Conservation (phyloP, 2,113 vertebrate species). For the Octodon degus region DNA sequence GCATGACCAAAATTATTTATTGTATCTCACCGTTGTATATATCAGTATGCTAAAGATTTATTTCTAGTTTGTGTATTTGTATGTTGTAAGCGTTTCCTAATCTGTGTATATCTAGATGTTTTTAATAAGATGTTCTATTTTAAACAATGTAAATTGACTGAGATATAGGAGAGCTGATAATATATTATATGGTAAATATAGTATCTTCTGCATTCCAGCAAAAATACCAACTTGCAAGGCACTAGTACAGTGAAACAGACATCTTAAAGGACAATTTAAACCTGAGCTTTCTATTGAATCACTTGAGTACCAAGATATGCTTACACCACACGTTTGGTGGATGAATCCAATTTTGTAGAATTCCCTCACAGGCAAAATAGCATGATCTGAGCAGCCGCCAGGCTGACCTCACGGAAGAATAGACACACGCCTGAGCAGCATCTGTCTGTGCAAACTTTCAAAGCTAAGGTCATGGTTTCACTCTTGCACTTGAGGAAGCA, state of each 20-base stretch:
- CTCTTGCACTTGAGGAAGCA: conserved; percentile 76
- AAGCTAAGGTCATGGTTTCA: conserved; percentile 82
- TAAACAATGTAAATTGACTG: conserved; percentile 99
- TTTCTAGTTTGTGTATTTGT: conserved; percentile 99
- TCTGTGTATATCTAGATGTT: conserved; percentile 99
- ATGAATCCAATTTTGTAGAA: conserved; percentile 84
- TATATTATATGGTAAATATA: conserved; percentile 97
- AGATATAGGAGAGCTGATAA: conserved; percentile 99
- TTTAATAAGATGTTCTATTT: conserved; percentile 99
- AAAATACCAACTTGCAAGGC: conserved; percentile 92
- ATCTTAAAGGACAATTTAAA: conserved; percentile 95
- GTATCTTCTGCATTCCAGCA: conserved; percentile 97
- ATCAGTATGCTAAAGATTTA: conserved; percentile 97
- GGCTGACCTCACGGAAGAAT: conserved; percentile 84
- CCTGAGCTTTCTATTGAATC: conserved; percentile 90
- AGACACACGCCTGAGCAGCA: conserved; percentile 83
- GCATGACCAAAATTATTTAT: conserved; percentile 99
- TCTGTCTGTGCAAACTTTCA: conserved; percentile 82
- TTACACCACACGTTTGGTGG: conserved; percentile 78
- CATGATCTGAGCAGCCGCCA: conserved; percentile 82
- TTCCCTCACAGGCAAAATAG: conserved; percentile 85
- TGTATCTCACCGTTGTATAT: conserved; percentile 98
- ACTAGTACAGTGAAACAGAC: conserved; percentile 93
- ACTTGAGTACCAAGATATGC: conserved; percentile 82
- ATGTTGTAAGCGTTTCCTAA: conserved; percentile 99